Base-by-base conservation (phyloP, 2,113 vertebrate genomes). In the Chaetops frenatus region DNA sequence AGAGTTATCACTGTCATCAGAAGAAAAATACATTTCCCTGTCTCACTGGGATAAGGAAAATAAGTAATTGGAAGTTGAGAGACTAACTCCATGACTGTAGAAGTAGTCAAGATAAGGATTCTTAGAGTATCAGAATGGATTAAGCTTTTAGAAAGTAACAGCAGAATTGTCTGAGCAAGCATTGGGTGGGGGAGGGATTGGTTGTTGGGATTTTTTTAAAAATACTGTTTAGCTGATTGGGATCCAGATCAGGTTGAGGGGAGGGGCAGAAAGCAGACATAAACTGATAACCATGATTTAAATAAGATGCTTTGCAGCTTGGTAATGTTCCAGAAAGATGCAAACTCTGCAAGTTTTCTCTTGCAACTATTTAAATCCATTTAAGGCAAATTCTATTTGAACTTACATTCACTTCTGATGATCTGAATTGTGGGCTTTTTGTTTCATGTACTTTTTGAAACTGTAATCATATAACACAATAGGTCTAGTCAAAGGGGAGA, bases 161-260 rank as follows among this genome's bases (percentile, higher is more conserved):
- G 12, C 27, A 35, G 65, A 77, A 79, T 23, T 72, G 20, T 44
- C 42, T 54, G 58, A 92, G 48, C 9, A 85, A 70, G 14, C 42
- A 50, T 18, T 24, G 25, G 6, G 0, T 1, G 33, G 19, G 38
- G 38, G 7, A 6, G 18, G 5, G 29, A 6, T 29, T 54, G 15
- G 22, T 54, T 47, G 16, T 24, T 81, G 12, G 14, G 1, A 0
- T 4, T 60, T 58, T 73, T 57, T 25, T 48, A 10, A 0, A 6
- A 81, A 78, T 44, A 66, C 50, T n/a, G 13, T 40, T 93, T 78
- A 74, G 45, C 72, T 76, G 77, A 86, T 87, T 12, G 9, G 81
- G 69, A 86, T 86, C 33, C 62, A 91, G 51, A 84, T 77, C 16
- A 56, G 53, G 62, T 0, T 51, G 25, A 16, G 11, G 12, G 11